A percentile compares a stretch with the other conserved stretches of the same genome.
phyloP scores from a whole-genome alignment of 2,888 invertebrate genomes.

The Scaptomyza polygonia region DNA sequence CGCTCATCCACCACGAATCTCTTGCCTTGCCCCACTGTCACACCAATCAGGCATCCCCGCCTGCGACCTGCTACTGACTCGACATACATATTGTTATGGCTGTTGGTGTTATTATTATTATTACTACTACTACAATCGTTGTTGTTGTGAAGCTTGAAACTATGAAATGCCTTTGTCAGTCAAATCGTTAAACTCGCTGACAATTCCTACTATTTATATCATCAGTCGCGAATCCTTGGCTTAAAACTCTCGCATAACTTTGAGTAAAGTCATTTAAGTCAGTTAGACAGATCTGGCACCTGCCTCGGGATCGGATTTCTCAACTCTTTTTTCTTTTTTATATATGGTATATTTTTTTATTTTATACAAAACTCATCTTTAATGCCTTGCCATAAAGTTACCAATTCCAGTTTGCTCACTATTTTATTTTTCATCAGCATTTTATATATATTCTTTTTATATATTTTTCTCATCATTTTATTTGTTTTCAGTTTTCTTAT shows the following conservation, averaged over 20 bases:
- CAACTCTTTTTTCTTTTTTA: conserved; percentile 47
- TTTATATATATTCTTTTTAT: no score
- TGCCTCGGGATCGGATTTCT: conserved; percentile 46
- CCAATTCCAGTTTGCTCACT: conserved; percentile 20
- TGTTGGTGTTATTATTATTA: conserved; percentile 6
- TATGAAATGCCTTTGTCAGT: conserved; percentile 77
- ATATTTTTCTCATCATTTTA: no score
- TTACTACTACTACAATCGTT: no score
- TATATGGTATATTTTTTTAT: no score
- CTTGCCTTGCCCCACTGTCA: background rate
- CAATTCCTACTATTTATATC: conserved; percentile 74
- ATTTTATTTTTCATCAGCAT: conserved; percentile 25
- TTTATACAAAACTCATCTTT: conserved; percentile 30
- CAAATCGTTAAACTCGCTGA: conserved; percentile 73
- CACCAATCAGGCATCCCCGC: conserved; percentile 2
- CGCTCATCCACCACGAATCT: conserved; percentile 57
- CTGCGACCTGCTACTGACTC: conserved; percentile 13
- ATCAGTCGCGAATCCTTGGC: conserved; percentile 43
- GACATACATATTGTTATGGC: conserved; percentile 21
- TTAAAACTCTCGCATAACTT: conserved; percentile 45
- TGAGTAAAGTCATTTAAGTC: conserved; percentile 27
- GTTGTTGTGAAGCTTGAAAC: conserved; percentile 58
- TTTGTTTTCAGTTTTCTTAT: conserved; percentile 21
- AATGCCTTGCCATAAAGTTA: conserved; percentile 41
- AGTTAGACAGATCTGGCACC: conserved; percentile 67